Conservation (phyloP, 2,797 vertebrate species). For the Peromyscus aztecus region DNA sequence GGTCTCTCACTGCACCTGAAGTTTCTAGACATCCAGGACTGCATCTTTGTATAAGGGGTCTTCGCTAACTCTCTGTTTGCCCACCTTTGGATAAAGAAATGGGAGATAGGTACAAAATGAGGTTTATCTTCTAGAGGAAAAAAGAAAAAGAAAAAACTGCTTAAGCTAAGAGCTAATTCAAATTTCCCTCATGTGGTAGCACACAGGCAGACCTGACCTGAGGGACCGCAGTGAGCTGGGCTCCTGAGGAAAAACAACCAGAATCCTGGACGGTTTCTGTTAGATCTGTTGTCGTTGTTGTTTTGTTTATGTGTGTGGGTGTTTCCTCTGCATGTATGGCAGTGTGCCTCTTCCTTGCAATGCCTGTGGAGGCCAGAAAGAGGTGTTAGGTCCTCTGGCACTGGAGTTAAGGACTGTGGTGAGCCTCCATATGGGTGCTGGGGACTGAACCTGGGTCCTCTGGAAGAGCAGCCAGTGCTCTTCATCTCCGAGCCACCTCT, state of each 20-base stretch:
- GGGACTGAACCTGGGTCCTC: not conserved
- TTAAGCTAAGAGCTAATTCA: not conserved
- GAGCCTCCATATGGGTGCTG: not conserved
- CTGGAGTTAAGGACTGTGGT: not conserved
- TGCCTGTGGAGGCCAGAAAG: not conserved
- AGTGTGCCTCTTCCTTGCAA: not conserved
- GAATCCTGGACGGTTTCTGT: not conserved
- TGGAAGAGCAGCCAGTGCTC: not conserved
- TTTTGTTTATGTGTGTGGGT: not conserved
- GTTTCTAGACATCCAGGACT: not conserved
- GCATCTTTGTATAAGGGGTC: not conserved
- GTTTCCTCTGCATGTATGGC: not conserved
- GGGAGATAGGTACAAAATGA: not conserved
- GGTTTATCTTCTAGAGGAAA: not conserved
- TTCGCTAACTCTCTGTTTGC: not conserved
- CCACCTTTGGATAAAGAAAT: not conserved
- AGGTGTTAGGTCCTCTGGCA: not conserved
- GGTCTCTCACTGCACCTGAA: not conserved
- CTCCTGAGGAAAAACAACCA: too few relatives aligned
- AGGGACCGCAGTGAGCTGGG: not conserved
- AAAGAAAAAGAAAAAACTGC: not conserved
- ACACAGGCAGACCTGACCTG: rapidly evolving
- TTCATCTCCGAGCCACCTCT: not conserved
- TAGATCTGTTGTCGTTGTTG: not conserved
- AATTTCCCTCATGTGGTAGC: not conserved